These are phyloP conservation scores for Operophtera brumata DNA, from an alignment of 2,888 invertebrate genomes.

Conservation along the genomic window DNA sequence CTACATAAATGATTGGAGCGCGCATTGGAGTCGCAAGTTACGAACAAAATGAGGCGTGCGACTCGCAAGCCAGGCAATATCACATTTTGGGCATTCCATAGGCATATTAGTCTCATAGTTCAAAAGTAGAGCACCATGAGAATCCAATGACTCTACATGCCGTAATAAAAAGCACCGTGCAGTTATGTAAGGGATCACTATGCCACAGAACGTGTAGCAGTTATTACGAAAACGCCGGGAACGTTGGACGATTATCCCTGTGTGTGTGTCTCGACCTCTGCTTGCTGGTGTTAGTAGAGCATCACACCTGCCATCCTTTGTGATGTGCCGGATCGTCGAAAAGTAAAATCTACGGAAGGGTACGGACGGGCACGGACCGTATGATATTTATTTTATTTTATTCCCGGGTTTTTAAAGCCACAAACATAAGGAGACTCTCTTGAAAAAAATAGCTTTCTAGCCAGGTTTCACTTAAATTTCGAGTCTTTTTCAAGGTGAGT, in stretches of 20 bases:
- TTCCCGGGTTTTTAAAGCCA: too few species aligned
- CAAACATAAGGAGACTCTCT: too few species aligned
- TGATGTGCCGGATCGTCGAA: constrained; percentile 13
- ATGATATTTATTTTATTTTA: too few species aligned
- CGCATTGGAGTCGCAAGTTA: too few species aligned
- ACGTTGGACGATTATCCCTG: constrained; percentile 31
- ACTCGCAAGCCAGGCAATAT: neutral
- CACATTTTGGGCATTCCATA: neutral
- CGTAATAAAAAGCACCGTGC: constrained; percentile 30
- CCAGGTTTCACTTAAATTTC: too few species aligned
- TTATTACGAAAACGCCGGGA: constrained; percentile 4
- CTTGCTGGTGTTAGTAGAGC: constrained; percentile 35
- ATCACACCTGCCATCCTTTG: constrained; percentile 35
- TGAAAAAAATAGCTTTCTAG: too few species aligned
- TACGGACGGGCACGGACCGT: neutral
- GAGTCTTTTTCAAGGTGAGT: too few species aligned
- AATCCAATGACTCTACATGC: constrained; percentile 4
- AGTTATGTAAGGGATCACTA: constrained; percentile 34
- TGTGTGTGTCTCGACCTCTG: constrained; percentile 25
- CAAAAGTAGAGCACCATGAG: constrained; percentile 23
- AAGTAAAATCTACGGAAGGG: neutral
- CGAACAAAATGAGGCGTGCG: too few species aligned
- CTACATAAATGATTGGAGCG: neutral
- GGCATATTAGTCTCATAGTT: neutral
- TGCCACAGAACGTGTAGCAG: constrained; percentile 8